These are phyloP conservation scores for Epinephelus malabaricus DNA, from an alignment of 2,797 vertebrate species.

Conservation along the genomic window DNA sequence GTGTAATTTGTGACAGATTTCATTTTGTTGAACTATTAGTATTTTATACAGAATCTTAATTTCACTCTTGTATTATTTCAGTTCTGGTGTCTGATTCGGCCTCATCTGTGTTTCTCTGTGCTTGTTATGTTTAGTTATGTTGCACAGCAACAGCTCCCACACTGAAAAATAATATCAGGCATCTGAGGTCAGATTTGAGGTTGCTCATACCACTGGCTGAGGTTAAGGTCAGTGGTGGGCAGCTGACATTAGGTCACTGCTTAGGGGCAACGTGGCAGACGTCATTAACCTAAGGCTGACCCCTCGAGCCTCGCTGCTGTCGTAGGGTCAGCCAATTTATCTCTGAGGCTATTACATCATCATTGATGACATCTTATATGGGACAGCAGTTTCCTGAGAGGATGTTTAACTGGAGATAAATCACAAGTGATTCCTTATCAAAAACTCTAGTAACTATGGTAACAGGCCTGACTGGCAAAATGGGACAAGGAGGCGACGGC, in stretches of 20 bases:
- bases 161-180: constrained; percentile 35
- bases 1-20: no score
- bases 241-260: constrained; percentile 70
- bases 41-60: no score
- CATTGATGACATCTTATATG: constrained; percentile 37
- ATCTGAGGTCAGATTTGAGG: constrained; percentile 57
- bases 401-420: constrained; percentile 35
- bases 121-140: constrained; percentile 29
- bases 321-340: constrained; percentile 62
- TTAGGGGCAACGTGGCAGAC: constrained; percentile 53
- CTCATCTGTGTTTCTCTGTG: background rate
- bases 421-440: constrained; percentile 18
- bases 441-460: constrained; percentile 36
- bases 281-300: constrained; percentile 71
- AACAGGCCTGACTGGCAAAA: constrained; percentile 22
- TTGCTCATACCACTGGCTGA: constrained; percentile 18
- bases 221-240: constrained; percentile 57
- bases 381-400: constrained; percentile 22
- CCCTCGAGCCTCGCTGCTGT: constrained; percentile 66
- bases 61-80: background rate
- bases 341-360: constrained; percentile 62
- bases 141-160: constrained; percentile 13
- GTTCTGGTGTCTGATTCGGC: background rate
- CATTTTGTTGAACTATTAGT: no score
- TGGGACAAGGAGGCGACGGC: background rate